Conservation (phyloP, 2,113 vertebrate species). For the Dasyurus viverrinus region DNA sequence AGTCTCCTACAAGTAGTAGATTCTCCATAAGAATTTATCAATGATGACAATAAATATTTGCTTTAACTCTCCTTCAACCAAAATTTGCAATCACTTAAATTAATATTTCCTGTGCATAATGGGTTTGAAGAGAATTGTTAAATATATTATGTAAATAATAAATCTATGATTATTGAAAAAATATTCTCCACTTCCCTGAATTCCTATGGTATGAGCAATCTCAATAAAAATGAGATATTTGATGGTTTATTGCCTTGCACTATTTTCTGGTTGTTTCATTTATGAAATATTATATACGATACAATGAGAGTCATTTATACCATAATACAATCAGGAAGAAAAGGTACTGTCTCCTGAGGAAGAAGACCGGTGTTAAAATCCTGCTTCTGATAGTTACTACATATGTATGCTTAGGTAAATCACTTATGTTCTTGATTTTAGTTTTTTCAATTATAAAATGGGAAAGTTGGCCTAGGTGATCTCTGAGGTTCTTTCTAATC, state of each 20-base stretch:
- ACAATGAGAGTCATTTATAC: not conserved
- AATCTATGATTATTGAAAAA: not conserved
- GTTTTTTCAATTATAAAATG: not conserved
- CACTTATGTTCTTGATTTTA: not conserved
- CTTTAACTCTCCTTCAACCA: constrained; percentile 18
- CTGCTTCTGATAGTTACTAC: not conserved
- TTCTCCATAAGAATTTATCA: not conserved
- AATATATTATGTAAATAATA: constrained; percentile 3
- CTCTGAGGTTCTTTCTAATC: not conserved
- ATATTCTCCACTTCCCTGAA: not conserved
- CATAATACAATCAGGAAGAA: not conserved
- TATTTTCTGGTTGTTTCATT: not conserved
- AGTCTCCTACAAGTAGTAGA: not conserved
- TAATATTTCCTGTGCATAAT: not conserved
- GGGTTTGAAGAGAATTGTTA: constrained; percentile 5
- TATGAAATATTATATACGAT: not conserved
- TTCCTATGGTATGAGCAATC: not conserved
- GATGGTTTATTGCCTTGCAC: not conserved
- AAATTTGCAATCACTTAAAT: not conserved
- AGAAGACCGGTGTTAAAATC: not conserved
- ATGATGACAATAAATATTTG: not conserved
- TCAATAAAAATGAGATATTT: not conserved
- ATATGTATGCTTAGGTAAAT: not conserved
- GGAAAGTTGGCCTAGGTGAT: not conserved
- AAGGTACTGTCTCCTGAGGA: not conserved